These are phyloP conservation scores for Unio pictorum DNA, from an alignment of 2,888 invertebrate species.

Conservation along the genomic window DNA sequence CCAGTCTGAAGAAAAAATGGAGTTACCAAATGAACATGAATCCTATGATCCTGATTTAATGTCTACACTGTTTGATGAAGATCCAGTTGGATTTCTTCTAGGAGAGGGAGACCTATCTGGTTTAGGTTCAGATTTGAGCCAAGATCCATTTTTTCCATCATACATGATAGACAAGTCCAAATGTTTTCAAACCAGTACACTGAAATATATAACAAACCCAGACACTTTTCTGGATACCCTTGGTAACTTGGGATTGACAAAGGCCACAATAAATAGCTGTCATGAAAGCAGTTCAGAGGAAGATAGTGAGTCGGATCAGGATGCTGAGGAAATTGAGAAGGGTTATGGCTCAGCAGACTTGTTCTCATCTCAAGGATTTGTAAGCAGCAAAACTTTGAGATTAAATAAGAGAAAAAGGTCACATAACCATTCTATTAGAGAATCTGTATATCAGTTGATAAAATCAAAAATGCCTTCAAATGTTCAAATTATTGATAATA, in stretches of 20 bases:
- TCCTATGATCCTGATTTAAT: not conserved
- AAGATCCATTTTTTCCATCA: too few species aligned
- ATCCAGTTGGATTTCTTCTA: slow-evolving; percentile 8
- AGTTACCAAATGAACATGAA: not conserved
- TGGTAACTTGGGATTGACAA: slow-evolving; percentile 3
- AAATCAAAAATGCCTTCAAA: too few species aligned
- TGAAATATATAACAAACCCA: slow-evolving; percentile 13
- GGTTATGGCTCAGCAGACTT: not conserved
- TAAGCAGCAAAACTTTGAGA: too few species aligned
- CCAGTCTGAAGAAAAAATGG: not conserved
- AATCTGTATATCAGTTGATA: too few species aligned
- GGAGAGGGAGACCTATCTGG: not conserved
- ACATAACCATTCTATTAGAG: too few species aligned
- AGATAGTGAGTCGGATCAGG: slow-evolving; percentile 1
- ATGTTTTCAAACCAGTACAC: slow-evolving; percentile 4
- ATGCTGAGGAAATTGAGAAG: not conserved
- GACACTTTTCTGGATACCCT: slow-evolving; percentile 8
- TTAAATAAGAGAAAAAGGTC: too few species aligned
- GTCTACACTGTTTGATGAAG: slow-evolving; percentile 6
- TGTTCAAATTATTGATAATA: slow-evolving; percentile 1
- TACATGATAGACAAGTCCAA: not conserved
- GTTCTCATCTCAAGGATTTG: too few species aligned
- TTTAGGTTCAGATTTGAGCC: too few species aligned
- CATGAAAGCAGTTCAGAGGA: slow-evolving; percentile 3
- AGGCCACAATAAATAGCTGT: not conserved